Conservation (phyloP, 1,140 invertebrate genomes). For the Calephelis nemesis region DNA sequence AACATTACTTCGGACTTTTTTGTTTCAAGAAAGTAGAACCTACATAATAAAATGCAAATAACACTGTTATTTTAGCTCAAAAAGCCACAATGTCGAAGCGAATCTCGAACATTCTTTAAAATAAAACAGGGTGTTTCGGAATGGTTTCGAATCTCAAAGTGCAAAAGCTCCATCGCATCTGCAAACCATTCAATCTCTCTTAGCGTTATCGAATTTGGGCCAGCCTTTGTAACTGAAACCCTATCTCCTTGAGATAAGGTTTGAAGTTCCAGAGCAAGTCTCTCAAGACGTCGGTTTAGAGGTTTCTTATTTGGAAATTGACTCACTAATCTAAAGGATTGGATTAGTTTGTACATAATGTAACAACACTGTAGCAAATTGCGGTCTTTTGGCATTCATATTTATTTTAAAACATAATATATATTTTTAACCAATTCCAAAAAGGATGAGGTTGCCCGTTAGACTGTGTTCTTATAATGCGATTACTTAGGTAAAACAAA, state of each 20-base stretch:
- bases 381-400: too few relatives aligned
- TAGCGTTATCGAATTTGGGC: slow-evolving; percentile 15
- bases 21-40: neutral
- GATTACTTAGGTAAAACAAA: too few relatives aligned
- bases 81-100: neutral
- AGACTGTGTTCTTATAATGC: too few relatives aligned
- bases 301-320: slow-evolving; percentile 16
- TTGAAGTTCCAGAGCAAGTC: neutral
- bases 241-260: neutral
- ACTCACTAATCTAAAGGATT: slow-evolving; percentile 17
- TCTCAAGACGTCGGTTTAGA: slow-evolving; percentile 5
- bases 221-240: neutral
- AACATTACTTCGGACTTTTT: too few relatives aligned
- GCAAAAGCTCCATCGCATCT: slow-evolving; percentile 17
- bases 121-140: slow-evolving; percentile 15
- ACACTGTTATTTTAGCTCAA: neutral
- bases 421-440: too few relatives aligned
- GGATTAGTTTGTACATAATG: slow-evolving; percentile 9
- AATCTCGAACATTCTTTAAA: slow-evolving; percentile 2
- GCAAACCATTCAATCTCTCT: slow-evolving; percentile 19
- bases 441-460: too few relatives aligned
- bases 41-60: slow-evolving; percentile 1
- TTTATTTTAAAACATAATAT: too few relatives aligned
- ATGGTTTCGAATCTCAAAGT: slow-evolving; percentile 17
- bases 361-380: neutral